Evolutionary conservation across 2,797 vertebrate genomes (phyloP), one percentile per base, ranked within the genome.

Genomic region (Paratrypauchen microcephalus): DNA sequence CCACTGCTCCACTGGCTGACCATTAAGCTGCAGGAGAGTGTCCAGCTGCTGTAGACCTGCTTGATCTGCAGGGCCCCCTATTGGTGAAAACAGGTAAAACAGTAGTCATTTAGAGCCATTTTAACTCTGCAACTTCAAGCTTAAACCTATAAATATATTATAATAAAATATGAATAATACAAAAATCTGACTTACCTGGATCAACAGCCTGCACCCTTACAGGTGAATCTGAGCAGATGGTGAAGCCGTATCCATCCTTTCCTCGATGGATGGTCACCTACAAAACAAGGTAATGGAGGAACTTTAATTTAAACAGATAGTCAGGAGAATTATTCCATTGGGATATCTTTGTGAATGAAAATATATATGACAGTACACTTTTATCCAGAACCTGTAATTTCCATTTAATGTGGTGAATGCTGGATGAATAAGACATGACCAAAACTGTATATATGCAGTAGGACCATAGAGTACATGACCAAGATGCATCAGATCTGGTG

Each of bases 151-250:
- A 7, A 18, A 8, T 6, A 15, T 57, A 28, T 16, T 57, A 9
- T 54, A 3, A n/a, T 36, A 45, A 45, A 15, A 15, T 45, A 15
- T 45, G 41, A 45, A 15, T 54, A 54, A 21, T 24, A 9, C 19
- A 52, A 52, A 52, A 52, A 55, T 55, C 41, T 45, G n/a, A 55
- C 87, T 82, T 75, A 77, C 97, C 97, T 5, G 97, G 95, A 90
- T 98, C 97, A 59, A 98, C 97, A 3, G 95, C 96, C 91, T 98
- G 97, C 56, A 98, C 97, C 56, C 96, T 95, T 74, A 98, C 97
- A 0, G 97, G 97, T 74, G 97, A 95, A 80, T 98, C 97, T 0
- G 96, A 98, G 94, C 96, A 98, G 94, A 98, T 98, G 56, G 97
- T 98, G 91, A 98, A 98, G 78, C 97, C 97, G 74, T 96, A 98